phyloP scores from a whole-genome alignment of 2,888 invertebrate species.

The Cerastis rubricosa region DNA sequence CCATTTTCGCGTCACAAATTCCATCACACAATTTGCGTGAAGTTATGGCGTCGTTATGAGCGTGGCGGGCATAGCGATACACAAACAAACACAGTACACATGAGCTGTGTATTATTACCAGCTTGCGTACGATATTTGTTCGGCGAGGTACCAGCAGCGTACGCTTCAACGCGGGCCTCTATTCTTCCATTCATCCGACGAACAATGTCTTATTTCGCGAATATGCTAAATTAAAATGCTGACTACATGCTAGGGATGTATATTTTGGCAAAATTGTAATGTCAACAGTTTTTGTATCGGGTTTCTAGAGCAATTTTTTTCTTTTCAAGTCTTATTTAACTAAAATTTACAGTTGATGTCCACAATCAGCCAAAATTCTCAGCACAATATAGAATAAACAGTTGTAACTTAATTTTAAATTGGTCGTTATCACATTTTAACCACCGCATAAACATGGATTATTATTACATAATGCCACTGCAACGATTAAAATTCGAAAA shows the following conservation, averaged over 20 bases:
- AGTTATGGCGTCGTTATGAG: slow-evolving; percentile 48
- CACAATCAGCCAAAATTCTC: background rate
- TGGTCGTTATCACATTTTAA: background rate
- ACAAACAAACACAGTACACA: slow-evolving; percentile 59
- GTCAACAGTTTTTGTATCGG: background rate
- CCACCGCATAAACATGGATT: background rate
- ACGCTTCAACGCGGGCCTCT: slow-evolving; percentile 53
- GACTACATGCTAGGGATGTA: slow-evolving; percentile 23
- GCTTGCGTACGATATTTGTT: slow-evolving; percentile 69
- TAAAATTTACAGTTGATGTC: background rate
- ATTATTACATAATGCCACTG: background rate
- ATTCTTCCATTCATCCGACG: slow-evolving; percentile 71
- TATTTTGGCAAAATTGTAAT: slow-evolving; percentile 23
- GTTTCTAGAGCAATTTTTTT: background rate
- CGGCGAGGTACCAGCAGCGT: slow-evolving; percentile 58
- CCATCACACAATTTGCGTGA: slow-evolving; percentile 54
- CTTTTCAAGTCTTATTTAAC: background rate
- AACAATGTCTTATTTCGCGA: slow-evolving; percentile 76
- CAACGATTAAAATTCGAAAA: slow-evolving; percentile 4
- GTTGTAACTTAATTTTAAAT: background rate
- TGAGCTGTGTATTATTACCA: slow-evolving; percentile 59
- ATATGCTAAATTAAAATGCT: slow-evolving; percentile 69
- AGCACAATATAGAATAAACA: background rate
- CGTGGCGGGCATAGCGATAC: slow-evolving; percentile 47
- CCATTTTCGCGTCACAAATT: slow-evolving; percentile 52